These are phyloP conservation scores for Hypomecis atomaria DNA, from an alignment of 2,888 invertebrate genomes.

Conservation along the genomic window DNA sequence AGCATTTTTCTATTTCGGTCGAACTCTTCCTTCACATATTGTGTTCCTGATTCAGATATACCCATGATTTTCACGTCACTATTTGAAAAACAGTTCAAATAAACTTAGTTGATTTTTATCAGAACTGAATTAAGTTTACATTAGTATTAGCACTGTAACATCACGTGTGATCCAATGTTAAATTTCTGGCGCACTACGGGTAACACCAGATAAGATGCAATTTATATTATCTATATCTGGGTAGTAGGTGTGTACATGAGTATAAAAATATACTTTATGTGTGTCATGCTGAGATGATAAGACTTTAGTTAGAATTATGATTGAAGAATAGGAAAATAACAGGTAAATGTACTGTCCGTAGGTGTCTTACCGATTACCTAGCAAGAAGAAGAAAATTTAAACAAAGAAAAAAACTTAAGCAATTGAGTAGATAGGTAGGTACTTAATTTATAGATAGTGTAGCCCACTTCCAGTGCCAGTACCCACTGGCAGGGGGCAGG, in stretches of 20 bases:
- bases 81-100: background rate
- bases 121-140: conserved; percentile 15
- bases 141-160: conserved; percentile 15
- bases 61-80: conserved; percentile 24
- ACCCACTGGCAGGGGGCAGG: too few relatives aligned
- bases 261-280: background rate
- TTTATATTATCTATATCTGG: conserved; percentile 21
- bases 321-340: background rate
- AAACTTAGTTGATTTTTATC: conserved; percentile 10
- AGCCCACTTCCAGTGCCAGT: too few relatives aligned
- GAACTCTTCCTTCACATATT: conserved; percentile 53
- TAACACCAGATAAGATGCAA: conserved; percentile 25
- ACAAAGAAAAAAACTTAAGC: too few relatives aligned
- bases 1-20: conserved; percentile 53
- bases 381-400: too few relatives aligned
- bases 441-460: too few relatives aligned
- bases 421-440: too few relatives aligned
- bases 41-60: conserved; percentile 29
- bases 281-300: conserved; percentile 20
- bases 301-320: conserved; percentile 5
- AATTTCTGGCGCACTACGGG: conserved; percentile 17
- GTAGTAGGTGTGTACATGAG: conserved; percentile 16
- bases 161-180: conserved; percentile 30
- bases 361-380: too few relatives aligned
- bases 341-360: background rate